Percentiles rank a stretch among this genome's conserved stretches.
Evolutionary conservation across 2,113 vertebrate species (phyloP).

Genomic region (Theristicus caerulescens): DNA sequence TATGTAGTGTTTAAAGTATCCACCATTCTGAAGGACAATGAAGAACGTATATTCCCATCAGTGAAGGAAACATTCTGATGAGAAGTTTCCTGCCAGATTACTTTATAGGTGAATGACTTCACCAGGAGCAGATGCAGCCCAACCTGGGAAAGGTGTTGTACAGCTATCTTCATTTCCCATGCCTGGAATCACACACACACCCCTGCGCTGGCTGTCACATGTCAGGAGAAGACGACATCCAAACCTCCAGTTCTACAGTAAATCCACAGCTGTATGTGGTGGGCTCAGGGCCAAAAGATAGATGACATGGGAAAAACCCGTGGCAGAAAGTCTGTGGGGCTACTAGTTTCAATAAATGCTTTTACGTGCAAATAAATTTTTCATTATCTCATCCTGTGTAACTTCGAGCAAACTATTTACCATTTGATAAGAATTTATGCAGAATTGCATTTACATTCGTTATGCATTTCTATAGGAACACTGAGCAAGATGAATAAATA

Average conservation of each 20-base stretch:
- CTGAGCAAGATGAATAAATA: neutral
- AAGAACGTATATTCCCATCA: neutral
- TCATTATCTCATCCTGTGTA: neutral
- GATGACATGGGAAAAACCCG: accelerated
- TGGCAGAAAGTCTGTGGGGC: neutral
- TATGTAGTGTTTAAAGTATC: neutral
- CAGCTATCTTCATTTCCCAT: neutral
- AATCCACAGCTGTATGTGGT: neutral
- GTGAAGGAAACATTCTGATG: neutral
- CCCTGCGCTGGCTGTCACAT: neutral
- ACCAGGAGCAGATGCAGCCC: neutral
- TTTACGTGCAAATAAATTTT: neutral
- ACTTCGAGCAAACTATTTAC: neutral
- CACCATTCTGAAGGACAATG: neutral
- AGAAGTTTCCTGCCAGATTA: neutral
- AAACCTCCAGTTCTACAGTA: neutral
- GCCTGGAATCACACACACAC: neutral
- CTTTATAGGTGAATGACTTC: neutral
- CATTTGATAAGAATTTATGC: neutral
- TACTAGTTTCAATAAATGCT: neutral
- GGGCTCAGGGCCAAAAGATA: neutral
- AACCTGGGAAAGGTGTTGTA: neutral
- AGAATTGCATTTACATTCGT: neutral
- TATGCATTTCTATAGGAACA: neutral
- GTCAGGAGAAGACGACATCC: neutral